A percentile compares a stretch with the other conserved stretches of the same genome.
These are phyloP conservation scores for Babylonia areolata DNA, from an alignment of 1,140 invertebrate species.

Conservation along the genomic window DNA sequence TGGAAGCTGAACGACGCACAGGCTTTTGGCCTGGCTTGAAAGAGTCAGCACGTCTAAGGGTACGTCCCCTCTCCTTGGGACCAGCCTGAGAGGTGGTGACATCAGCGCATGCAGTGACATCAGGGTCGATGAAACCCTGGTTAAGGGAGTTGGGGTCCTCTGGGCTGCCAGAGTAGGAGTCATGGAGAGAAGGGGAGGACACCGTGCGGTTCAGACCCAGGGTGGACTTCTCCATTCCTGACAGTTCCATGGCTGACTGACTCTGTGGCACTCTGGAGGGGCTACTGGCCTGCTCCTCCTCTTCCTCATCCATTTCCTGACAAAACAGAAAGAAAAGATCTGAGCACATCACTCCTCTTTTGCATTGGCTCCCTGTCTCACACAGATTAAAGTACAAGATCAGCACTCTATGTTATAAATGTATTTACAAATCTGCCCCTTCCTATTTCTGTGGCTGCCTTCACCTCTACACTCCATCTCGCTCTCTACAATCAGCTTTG, in stretches of 20 bases:
- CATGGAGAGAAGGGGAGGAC: slow-evolving; percentile 44
- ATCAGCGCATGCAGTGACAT: slow-evolving; percentile 21
- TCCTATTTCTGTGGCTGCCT: too few species aligned
- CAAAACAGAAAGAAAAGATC: too few species aligned
- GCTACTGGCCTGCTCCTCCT: slow-evolving; percentile 54
- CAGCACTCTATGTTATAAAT: too few species aligned
- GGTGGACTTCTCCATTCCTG: slow-evolving; percentile 30
- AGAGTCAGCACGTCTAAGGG: slow-evolving; percentile 1
- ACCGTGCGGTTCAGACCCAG: slow-evolving; percentile 20
- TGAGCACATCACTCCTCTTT: too few species aligned
- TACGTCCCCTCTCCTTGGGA: not conserved
- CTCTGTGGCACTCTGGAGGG: slow-evolving; percentile 26
- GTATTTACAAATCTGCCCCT: too few species aligned
- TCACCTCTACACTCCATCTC: too few species aligned
- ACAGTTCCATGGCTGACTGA: slow-evolving; percentile 5
- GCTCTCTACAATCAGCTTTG: too few species aligned
- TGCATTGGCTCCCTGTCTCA: too few species aligned
- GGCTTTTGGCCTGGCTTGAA: not conserved
- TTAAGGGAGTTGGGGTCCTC: slow-evolving; percentile 55
- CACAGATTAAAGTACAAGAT: too few species aligned
- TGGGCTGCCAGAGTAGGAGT: slow-evolving; percentile 51
- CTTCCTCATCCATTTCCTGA: slow-evolving; percentile 24
- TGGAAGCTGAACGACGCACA: slow-evolving; percentile 49
- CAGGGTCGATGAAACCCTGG: slow-evolving; percentile 62
- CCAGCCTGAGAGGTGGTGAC: slow-evolving; percentile 15